Base-by-base conservation (phyloP, 2,888 invertebrate genomes). In the Mesorhabditis sp. region DNA sequence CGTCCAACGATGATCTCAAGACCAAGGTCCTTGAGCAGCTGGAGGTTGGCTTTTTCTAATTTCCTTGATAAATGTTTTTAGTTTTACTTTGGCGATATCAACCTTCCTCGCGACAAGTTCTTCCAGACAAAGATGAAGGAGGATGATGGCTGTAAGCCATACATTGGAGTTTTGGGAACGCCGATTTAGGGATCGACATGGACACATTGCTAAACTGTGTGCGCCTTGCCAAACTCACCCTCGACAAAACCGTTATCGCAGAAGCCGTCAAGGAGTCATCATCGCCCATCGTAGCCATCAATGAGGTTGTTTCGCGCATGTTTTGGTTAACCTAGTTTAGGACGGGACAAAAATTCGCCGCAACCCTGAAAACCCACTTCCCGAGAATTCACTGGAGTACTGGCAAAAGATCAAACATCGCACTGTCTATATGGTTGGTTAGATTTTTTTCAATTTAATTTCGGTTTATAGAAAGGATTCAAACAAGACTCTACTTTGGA, bases 71-170 rank as follows among this genome's bases (percentile, higher is more conserved):
- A 6, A 28, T 50, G 10, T 7, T 74, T 86, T 95, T 84, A 91
- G 90, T 91, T 90, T 83, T 91, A 90, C 84, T 93, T 92, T 89
- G 95, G 97, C 67, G 93, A 98, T 87, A 90, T 92, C 4, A 98
- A 98, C 87, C 89, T 98, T 67, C 91, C 92, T 0, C 90, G 92
- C 72, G 97, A 98, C 86, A 94, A 92, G 87, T 98, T 96, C 86
- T 88, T 98, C n/a, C 90, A 91, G 80, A 92, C 92, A 73, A 92
- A 94, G 87, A 90, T 92, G 1, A 90, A 90, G 78, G 89, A 92
- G 75, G 92, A 94, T 78, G 92, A 94, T 68, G 96, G 89, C 74
- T 89, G 89, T 89, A 86, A 76, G 86, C 75, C 73, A 70, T 15
- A 62, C 62, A 13, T 4, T 45, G 4, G 10, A 6, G 42, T 45